Evolutionary conservation across 2,888 invertebrate genomes (phyloP), one percentile per base, ranked within the genome.

Genomic region (Trachelus iudaicus): DNA sequence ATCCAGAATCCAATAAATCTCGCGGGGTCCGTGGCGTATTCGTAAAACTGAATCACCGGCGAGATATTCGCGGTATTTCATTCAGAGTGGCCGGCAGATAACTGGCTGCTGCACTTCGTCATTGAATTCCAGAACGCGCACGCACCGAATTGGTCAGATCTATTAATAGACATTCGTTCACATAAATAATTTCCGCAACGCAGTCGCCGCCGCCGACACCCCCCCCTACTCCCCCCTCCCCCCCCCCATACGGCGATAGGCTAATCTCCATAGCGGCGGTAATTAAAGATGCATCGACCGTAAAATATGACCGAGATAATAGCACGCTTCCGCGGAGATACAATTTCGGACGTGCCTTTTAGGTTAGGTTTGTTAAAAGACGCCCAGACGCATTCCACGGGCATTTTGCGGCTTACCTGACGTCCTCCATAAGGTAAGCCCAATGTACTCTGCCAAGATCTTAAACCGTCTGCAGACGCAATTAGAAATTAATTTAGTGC

Each of bases 121-220:
- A 56, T 23, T 23, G 56, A 75, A 75, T 75, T 75, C 75, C 34
- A 69, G 56, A 56, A 56, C 56, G 56, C 56, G 23, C 56, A 23
- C 56, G 23, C 56, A 56, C 75, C 75, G 68, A 75, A 69, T 33
- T 34, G 75, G 69, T 74, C 37, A 74, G 34, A 30, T 30, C 35
- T 74, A 74, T 74, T 74, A 74, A 74, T 74, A 40, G 74, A 23
- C 74, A 30, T 35, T 74, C 71, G 71, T 71, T 71, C 71, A 9
- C 71, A 34, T 34, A 13, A 34, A 71, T 71, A 71, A 71, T 33
- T 71, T 71, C 71, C 71, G 71, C 33, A 31, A 13, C 33, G 71
- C 23, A 15, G 40, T 3, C 56, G 23, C 23, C 37, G 37, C 13
- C 13, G 35, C 12, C 12, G n/a, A n/a, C 1, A 31, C 31, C 31